phyloP scores from a whole-genome alignment of 1,140 invertebrate species.

The Danaus melanippus region DNA sequence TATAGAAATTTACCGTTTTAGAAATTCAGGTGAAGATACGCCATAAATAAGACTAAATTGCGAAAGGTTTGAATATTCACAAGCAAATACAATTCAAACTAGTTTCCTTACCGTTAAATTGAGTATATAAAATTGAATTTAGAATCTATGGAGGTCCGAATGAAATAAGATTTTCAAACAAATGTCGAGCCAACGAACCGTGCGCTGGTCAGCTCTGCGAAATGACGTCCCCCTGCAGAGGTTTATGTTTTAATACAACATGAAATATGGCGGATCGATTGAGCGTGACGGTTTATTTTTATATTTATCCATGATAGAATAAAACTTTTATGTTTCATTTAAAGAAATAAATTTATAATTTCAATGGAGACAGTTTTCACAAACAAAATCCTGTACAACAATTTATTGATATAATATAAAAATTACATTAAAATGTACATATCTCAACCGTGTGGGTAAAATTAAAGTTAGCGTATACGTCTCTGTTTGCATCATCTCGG shows the following conservation, averaged over 20 bases:
- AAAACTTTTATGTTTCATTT: slow-evolving; percentile 4
- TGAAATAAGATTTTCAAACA: slow-evolving; percentile 35
- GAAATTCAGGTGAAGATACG: too few species aligned
- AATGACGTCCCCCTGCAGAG: slow-evolving; percentile 14
- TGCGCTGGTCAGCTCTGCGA: slow-evolving; percentile 14
- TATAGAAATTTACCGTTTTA: neutral
- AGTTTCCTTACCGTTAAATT: slow-evolving; percentile 17
- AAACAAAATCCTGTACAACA: too few species aligned
- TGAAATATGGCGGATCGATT: slow-evolving; percentile 10
- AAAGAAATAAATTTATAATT: neutral
- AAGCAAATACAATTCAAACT: too few species aligned
- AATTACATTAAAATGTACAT: too few species aligned
- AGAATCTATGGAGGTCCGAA: slow-evolving; percentile 16
- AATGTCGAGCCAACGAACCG: slow-evolving; percentile 34
- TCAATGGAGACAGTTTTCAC: slow-evolving; percentile 3
- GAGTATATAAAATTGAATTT: slow-evolving; percentile 17
- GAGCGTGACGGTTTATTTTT: slow-evolving; percentile 2
- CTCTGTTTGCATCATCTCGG: slow-evolving; percentile 13
- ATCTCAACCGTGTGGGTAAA: slow-evolving; percentile 13
- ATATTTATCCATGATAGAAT: slow-evolving; percentile 6
- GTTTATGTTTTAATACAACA: slow-evolving; percentile 12
- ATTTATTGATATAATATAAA: too few species aligned
- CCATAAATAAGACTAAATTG: too few species aligned
- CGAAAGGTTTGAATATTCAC: too few species aligned
- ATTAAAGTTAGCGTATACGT: slow-evolving; percentile 24